Base-by-base conservation (phyloP, 1,140 invertebrate species). In the Drosophila asahinai region DNA sequence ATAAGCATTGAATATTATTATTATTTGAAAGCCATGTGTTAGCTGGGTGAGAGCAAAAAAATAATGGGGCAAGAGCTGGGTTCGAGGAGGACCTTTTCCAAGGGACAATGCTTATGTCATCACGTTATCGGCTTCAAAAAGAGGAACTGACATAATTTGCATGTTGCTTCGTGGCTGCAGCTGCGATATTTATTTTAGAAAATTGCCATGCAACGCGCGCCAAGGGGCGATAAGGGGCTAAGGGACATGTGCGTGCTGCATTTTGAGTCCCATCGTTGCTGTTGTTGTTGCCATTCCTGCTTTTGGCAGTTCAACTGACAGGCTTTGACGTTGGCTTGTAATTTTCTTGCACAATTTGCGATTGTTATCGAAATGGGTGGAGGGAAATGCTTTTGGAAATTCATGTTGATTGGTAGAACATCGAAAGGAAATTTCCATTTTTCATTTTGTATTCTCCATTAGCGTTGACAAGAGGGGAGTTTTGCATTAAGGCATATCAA, bases 1-100 rank as follows among this genome's bases (percentile, higher is more conserved):
- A 87, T 86, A 86, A 86, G 80, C 83, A 86, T 86, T 82, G 78
- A 89, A 79, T 79, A 79, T 79, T 89, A 87, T 89, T 87, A 87
- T 87, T 89, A 87, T 87, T 87, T 68, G 83, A 63, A 77, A 87
- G 83, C 82, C 81, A 84, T 87, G 80, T 87, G 63, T 61, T 45
- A 54, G 62, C 38, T 61, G 25, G 51, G 12, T 61, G 27, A 11
- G 12, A 22, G 19, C 12, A 8, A 36, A 25, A 33, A 54, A 49
- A 68, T 33, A 49, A 64, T 42, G 38, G 57, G 9, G n/a, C 43
- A 6, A 25, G 15, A 0, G 4, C 45, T 27, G 9, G 49, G 12
- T 6, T 19, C 17, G 48, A 33, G 42, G 63, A 27, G 51, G 17
- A 22, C 7, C 3, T 57, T 57, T 77, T 67, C n/a, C 30, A 17